Evolutionary conservation across 2,113 vertebrate genomes (phyloP).

Genomic region (Oreochromis niloticus): DNA sequence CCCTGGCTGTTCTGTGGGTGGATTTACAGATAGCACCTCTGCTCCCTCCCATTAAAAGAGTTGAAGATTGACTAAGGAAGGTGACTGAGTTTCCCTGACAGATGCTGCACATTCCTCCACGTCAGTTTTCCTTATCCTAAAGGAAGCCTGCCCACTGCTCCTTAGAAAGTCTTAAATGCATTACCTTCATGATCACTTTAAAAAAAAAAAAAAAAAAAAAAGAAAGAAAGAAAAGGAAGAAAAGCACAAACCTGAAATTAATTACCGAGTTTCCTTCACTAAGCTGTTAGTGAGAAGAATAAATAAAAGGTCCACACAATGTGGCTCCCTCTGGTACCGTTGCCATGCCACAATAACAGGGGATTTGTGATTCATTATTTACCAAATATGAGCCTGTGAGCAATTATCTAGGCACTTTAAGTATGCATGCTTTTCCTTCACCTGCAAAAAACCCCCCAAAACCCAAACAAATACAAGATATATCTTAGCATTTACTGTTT

Average conservation of each 20-base stretch:
- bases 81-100: constrained; percentile 5
- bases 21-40: not conserved
- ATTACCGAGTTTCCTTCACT: not conserved
- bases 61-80: not conserved
- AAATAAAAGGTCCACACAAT: not conserved
- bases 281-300: not conserved
- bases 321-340: not conserved
- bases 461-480: not conserved
- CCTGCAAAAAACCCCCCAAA: not conserved
- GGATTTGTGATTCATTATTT: constrained; percentile 29
- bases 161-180: not conserved
- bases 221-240: not conserved
- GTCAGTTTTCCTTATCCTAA: constrained; percentile 2
- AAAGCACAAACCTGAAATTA: not conserved
- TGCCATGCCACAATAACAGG: constrained; percentile 29
- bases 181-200: not conserved
- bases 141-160: not conserved
- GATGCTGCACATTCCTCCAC: constrained; percentile 22
- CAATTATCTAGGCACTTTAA: constrained; percentile 33
- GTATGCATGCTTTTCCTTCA: constrained; percentile 22
- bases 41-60: not conserved
- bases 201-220: not conserved
- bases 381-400: constrained; percentile 26
- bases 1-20: not conserved
- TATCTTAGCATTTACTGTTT: not conserved